phyloP scores from a whole-genome alignment of 2,113 vertebrate genomes.

The Hyaena hyaena region DNA sequence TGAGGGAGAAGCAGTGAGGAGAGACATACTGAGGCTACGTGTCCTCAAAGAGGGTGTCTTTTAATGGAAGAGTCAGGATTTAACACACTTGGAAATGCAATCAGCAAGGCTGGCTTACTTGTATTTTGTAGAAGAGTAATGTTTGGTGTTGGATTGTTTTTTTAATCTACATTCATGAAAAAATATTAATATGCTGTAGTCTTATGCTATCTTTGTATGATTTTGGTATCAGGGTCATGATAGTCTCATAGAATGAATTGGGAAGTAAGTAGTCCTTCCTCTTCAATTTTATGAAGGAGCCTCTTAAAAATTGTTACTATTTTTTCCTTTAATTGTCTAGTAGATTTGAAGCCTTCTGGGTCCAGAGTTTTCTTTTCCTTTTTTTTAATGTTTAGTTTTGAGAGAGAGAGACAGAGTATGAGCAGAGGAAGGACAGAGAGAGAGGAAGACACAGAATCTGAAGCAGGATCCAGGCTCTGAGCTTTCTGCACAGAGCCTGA shows the following conservation, averaged over 20 bases:
- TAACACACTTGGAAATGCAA: background rate
- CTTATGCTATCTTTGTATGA: background rate
- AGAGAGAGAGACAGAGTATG: too few species aligned
- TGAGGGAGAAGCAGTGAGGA: background rate
- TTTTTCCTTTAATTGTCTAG: background rate
- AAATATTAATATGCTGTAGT: background rate
- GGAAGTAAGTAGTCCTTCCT: background rate
- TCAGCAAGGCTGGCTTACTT: too few species aligned
- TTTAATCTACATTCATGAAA: background rate
- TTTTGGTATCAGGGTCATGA: background rate
- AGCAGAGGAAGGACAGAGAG: too few species aligned
- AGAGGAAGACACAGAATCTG: too few species aligned
- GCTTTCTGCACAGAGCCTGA: too few species aligned
- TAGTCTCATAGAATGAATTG: background rate
- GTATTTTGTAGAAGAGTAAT: background rate
- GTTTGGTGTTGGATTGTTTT: background rate
- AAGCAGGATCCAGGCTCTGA: too few species aligned
- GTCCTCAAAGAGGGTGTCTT: background rate
- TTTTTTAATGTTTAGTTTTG: too few species aligned
- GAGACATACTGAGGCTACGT: background rate
- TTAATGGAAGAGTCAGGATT: background rate
- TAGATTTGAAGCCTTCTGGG: background rate
- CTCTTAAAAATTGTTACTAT: background rate
- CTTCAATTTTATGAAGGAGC: background rate
- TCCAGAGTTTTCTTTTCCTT: background rate